Percentiles rank a stretch among this genome's conserved stretches.
These are phyloP conservation scores for Madoqua kirkii DNA, from an alignment of 2,113 vertebrate species.

Conservation along the genomic window DNA sequence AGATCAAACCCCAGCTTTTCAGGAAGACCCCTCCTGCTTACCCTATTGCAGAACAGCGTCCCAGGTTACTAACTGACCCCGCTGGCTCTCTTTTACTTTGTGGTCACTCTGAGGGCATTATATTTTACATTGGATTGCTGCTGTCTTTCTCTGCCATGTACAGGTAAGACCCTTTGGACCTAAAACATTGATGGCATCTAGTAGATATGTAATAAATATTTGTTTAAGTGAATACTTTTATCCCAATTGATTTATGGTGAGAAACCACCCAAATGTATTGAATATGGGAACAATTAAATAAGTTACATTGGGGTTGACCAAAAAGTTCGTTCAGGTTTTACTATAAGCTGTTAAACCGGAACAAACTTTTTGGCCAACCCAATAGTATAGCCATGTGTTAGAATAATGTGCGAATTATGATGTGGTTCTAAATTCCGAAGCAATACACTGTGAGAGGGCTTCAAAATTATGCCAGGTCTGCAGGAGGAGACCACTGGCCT, in stretches of 20 bases:
- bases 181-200: not conserved
- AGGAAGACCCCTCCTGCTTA: accelerated
- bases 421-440: not conserved
- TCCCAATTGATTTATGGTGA: not conserved
- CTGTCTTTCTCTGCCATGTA: not conserved
- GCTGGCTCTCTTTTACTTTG: not conserved
- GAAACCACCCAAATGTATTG: not conserved
- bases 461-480: not conserved
- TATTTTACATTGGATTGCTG: not conserved
- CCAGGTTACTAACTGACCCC: not conserved
- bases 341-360: accelerated
- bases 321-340: not conserved
- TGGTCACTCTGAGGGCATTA: not conserved
- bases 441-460: accelerated
- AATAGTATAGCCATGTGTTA: not conserved
- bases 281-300: not conserved
- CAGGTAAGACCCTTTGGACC: not conserved
- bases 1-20: not conserved
- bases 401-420: not conserved
- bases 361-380: not conserved
- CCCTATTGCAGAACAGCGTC: not conserved
- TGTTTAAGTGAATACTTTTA: not conserved
- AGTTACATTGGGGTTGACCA: not conserved
- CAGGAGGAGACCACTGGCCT: not conserved
- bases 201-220: not conserved